Evolutionary conservation across 2,888 invertebrate genomes (phyloP), one percentile per base, ranked within the genome.

Genomic region (Plagodis dolabraria): DNA sequence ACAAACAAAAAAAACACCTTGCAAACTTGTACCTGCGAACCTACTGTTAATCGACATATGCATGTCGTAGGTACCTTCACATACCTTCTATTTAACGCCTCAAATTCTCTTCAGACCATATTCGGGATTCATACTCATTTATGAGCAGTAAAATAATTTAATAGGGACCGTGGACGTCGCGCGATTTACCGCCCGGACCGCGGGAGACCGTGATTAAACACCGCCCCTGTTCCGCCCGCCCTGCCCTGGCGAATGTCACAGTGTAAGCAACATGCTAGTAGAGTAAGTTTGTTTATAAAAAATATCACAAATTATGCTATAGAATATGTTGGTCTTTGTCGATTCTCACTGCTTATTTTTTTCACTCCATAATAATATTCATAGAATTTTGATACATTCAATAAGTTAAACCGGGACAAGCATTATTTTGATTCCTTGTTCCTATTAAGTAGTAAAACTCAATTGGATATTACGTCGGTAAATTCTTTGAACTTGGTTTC

Each of bases 181-280:
- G 67, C 74, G 67, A 71, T 86, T 87, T 83, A 85, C 83, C 72
- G 75, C 75, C 46, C 60, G 70, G 75, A 58, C 68, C 69, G 58
- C 61, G 64, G 70, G 71, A 71, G 72, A 71, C 71, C 76, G 79
- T 88, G 89, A 89, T 89, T 88, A 89, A 88, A 84, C 76, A 38
- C 55, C 53, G 49, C 57, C 53, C 53, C 33, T n/a, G 10, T 10
- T 33, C 11, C 59, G 35, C 55, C 53, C 58, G 43, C 59, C 36
- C 38, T 54, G 33, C 51, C 45, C 54, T 45, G 33, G 33, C 38
- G 38, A 40, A 35, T 36, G 43, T 38, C 36, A 42, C 9, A 33
- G 42, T 42, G 35, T 33, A 33, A 7, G 43, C 38, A n/a, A 7
- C 9, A 4, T 9, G 11, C n/a, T n/a, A 51, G 51, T 46, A 57